A percentile compares a stretch with the other conserved stretches of the same genome.
These are phyloP conservation scores for Telmatochromis brichardi DNA, from an alignment of 2,113 vertebrate genomes.

Conservation along the genomic window DNA sequence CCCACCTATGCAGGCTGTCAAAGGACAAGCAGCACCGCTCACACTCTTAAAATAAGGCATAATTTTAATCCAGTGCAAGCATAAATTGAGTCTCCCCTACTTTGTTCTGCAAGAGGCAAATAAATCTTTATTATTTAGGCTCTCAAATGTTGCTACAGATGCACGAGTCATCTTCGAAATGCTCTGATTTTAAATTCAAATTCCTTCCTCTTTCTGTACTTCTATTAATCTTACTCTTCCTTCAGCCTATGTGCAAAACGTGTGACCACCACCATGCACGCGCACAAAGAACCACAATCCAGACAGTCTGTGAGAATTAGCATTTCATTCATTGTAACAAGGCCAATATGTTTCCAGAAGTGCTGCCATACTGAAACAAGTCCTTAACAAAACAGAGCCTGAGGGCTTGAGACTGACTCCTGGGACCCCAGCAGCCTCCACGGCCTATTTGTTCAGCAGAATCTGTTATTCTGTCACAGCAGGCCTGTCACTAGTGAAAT, in stretches of 20 bases:
- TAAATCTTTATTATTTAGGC: neutral
- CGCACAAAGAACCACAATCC: conserved; percentile 46
- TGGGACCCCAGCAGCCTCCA: conserved; percentile 67
- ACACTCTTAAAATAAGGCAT: conserved; percentile 24
- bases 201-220: neutral
- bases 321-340: conserved; percentile 74
- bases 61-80: conserved; percentile 18
- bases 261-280: conserved; percentile 34
- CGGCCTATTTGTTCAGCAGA: conserved; percentile 74
- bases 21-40: neutral
- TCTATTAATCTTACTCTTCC: neutral
- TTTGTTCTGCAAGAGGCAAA: neutral
- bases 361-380: conserved; percentile 75
- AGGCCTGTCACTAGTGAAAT: conserved; percentile 72
- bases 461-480: conserved; percentile 76
- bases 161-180: neutral
- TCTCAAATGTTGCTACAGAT: neutral
- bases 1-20: conserved; percentile 37
- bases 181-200: neutral
- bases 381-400: conserved; percentile 71
- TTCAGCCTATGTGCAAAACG: conserved; percentile 16
- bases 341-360: conserved; percentile 75
- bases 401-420: conserved; percentile 64
- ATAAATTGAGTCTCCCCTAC: neutral
- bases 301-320: conserved; percentile 62